Evolutionary conservation across 2,888 invertebrate genomes (phyloP), one percentile per base, ranked within the genome.

Genomic region (Falcaria lacertinaria): DNA sequence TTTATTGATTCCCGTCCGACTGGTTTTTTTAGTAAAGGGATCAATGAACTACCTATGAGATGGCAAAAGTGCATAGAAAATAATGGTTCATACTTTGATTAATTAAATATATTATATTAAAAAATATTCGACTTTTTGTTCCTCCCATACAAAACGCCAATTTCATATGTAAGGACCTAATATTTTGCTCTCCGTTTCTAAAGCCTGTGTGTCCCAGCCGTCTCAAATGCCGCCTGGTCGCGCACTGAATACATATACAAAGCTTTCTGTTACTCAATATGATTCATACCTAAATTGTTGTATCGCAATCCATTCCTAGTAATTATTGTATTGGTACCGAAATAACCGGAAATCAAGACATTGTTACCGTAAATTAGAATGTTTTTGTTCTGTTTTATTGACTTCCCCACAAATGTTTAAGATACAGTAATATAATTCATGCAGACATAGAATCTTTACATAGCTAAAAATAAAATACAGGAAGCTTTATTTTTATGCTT

Each of bases 231-330:
- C 52, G 52, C 39, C 47, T 39, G 47, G 42, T 50, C 54, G 46
- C 52, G 48, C 46, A 51, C 53, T 49, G 57, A 64, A 65, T 61
- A 52, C 45, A 41, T 33, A 28, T 48, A 45, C 50, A 48, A 50
- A 53, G 48, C 54, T 53, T 54, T 28, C 28, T 51, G 49, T 48
- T 43, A 48, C 47, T 50, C 37, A 48, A 54, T 47, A 46, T 65
- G 68, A 68, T 48, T 71, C 69, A 64, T 53, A 54, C 43, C 46
- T 43, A 49, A 43, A 41, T 57, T 52, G n/a, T n/a, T 52, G 52
- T 45, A 45, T 38, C 43, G 39, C 43, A 42, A 45, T 46, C 46
- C 44, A 38, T 48, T 48, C 47, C 40, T 43, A 35, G 40, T 38
- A 34, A 35, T 40, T 41, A 35, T 41, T 42, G 44, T 28, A 50